phyloP scores from a whole-genome alignment of 2,888 invertebrate genomes.

The Apodemia zela region DNA sequence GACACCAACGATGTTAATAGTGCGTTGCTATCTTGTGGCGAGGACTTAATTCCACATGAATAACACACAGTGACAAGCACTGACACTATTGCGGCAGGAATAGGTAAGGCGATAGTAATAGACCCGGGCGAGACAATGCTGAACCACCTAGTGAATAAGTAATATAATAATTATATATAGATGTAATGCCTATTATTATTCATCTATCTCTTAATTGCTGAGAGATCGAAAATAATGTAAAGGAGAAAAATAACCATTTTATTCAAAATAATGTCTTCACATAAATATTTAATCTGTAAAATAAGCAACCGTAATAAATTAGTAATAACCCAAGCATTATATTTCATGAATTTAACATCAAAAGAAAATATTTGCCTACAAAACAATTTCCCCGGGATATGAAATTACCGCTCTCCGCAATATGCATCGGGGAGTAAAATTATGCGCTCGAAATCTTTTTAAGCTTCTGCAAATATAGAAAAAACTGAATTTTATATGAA shows the following conservation, averaged over 20 bases:
- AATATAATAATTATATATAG: too few species aligned
- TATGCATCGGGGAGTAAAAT: constrained; percentile 49
- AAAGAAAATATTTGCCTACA: constrained; percentile 35
- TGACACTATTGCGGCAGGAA: too few species aligned
- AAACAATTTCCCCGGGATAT: constrained; percentile 41
- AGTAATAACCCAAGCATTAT: constrained; percentile 23
- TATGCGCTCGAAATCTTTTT: constrained; percentile 47
- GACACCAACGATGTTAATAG: too few species aligned
- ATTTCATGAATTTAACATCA: constrained; percentile 32
- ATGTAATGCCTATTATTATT: too few species aligned
- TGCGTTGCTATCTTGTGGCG: too few species aligned
- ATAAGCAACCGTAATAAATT: constrained; percentile 23
- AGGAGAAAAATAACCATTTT: neutral
- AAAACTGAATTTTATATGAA: constrained; percentile 13
- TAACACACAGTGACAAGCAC: too few species aligned
- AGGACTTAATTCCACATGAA: too few species aligned
- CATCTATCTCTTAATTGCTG: too few species aligned
- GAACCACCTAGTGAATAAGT: too few species aligned
- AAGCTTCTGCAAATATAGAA: constrained; percentile 15
- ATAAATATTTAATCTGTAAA: constrained; percentile 6
- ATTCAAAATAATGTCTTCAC: neutral
- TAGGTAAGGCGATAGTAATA: too few species aligned
- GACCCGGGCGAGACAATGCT: too few species aligned
- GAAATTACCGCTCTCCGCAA: constrained; percentile 49
- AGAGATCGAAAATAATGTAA: too few species aligned